Conservation (phyloP, 2,113 vertebrate genomes). For the Cinclus mexicanus region DNA sequence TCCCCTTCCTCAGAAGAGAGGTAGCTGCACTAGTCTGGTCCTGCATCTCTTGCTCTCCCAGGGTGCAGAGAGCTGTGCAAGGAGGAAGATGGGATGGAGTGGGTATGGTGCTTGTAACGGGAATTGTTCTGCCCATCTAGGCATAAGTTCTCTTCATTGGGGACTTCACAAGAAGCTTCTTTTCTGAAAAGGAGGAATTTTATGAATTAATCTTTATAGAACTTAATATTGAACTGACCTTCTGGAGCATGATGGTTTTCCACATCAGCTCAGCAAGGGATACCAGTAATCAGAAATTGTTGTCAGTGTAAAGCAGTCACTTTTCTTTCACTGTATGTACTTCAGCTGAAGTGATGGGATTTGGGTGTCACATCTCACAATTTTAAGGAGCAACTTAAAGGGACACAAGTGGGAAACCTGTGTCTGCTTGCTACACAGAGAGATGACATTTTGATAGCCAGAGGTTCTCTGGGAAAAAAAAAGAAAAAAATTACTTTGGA, state of each 20-base stretch:
- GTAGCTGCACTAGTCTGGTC: background rate
- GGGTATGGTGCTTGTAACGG: background rate
- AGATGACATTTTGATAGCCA: background rate
- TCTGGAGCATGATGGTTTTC: background rate
- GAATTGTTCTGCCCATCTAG: background rate
- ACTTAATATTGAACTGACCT: background rate
- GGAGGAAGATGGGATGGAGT: background rate
- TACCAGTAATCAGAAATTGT: background rate
- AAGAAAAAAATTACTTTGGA: background rate
- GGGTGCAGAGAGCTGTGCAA: rapidly evolving
- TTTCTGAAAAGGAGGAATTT: background rate
- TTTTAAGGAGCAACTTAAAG: background rate
- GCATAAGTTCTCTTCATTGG: background rate
- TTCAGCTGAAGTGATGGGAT: background rate
- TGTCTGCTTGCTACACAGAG: background rate
- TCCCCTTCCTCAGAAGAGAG: background rate
- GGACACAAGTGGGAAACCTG: background rate
- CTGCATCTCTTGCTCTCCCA: background rate
- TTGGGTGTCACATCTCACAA: background rate
- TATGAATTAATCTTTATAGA: background rate
- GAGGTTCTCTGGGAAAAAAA: background rate
- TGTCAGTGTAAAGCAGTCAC: background rate
- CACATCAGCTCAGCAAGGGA: background rate
- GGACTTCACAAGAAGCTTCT: background rate
- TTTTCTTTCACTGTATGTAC: background rate